Evolutionary conservation across 2,888 invertebrate genomes (phyloP), one percentile per base, ranked within the genome.

Genomic region (Polylopha cassiicola): DNA sequence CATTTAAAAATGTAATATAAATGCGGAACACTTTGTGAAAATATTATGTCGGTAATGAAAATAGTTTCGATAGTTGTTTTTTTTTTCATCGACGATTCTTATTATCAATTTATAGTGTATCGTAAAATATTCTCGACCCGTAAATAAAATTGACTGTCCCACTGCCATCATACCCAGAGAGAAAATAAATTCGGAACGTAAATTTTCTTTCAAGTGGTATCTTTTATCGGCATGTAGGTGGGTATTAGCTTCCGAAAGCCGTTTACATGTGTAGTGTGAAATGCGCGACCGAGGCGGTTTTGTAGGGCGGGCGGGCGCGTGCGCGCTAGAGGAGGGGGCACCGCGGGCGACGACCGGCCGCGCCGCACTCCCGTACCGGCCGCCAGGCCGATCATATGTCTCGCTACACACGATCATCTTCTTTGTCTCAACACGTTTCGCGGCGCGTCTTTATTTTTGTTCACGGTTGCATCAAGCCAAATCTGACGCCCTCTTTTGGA

Each of bases 281-380:
- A 72, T 69, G 68, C 66, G 39, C 28, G 18, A 30, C 20, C 31
- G 65, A 66, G 69, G 65, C 67, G 64, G 65, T 65, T 65, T 48
- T 44, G 33, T 37, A 39, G 61, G 72, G 71, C 70, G 65, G 72
- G 78, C 70, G 67, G 65, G 71, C 73, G 74, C 70, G 70, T 71
- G 73, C 73, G 73, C 73, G 71, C 65, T 46, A 50, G 45, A 51
- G 58, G 58, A 63, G 53, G 61, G 68, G 64, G 58, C 64, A 65
- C 61, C 44, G 41, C 48, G 53, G 55, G 48, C 52, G 56, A 51
- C 57, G 57, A 53, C 52, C 57, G 54, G 44, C 41, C 65, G 61
- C 62, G 48, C 62, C 71, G 63, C 80, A 80, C 71, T 78, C 73
- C 66, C 69, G 75, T 69, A 69, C 64, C 70, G 75, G 65, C 65